phyloP scores from a whole-genome alignment of 2,113 vertebrate genomes.

The Platanista minor region DNA sequence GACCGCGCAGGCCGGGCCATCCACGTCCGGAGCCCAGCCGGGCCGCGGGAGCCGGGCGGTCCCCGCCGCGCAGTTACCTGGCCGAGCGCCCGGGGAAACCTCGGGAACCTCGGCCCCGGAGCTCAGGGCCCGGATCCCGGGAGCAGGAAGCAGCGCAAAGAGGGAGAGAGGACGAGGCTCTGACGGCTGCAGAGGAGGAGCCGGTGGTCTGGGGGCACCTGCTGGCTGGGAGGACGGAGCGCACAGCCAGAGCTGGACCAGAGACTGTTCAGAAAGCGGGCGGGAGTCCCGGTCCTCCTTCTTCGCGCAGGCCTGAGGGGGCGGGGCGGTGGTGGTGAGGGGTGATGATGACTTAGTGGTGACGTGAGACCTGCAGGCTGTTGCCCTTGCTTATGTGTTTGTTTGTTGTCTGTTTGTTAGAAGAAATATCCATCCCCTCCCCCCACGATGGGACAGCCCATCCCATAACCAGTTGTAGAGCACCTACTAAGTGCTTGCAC shows the following conservation, averaged over 20 bases:
- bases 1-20: neutral
- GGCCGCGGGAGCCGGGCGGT: neutral
- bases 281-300: neutral
- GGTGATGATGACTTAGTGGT: neutral
- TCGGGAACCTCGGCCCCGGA: neutral
- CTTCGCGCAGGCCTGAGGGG: neutral
- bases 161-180: slow-evolving; percentile 1
- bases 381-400: neutral
- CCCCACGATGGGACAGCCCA: neutral
- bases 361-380: neutral
- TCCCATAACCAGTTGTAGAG: neutral
- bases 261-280: rapidly evolving
- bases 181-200: slow-evolving; percentile 3
- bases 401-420: neutral
- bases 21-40: neutral
- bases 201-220: slow-evolving; percentile 77
- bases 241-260: neutral
- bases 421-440: neutral
- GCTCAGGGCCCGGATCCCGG: neutral
- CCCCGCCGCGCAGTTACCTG: slow-evolving; percentile 54
- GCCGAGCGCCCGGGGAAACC: slow-evolving; percentile 41
- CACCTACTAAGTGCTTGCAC: neutral
- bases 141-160: slow-evolving; percentile 27
- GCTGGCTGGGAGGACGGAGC: slow-evolving; percentile 80
- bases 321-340: no score